Conservation (phyloP, 37 sponge, comb jelly and placozoan species). For the Agelas oroides region DNA sequence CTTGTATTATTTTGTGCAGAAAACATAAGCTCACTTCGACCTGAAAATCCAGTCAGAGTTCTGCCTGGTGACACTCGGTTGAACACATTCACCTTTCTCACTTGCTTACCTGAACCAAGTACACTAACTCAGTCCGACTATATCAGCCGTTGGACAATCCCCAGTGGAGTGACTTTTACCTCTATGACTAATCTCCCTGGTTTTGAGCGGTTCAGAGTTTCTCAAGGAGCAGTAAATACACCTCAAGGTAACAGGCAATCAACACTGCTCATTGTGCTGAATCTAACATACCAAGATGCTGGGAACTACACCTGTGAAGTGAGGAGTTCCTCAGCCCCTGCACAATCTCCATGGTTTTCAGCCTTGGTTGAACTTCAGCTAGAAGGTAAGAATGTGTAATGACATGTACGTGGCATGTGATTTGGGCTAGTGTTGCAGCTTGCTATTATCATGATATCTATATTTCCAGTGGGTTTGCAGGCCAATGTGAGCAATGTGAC, state of each 20-base stretch:
- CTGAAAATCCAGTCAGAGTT: not conserved
- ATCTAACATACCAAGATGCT: too few relatives aligned
- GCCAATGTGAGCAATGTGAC: not conserved
- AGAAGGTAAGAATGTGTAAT: not conserved
- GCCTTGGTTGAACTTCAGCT: slow-evolving; percentile 17
- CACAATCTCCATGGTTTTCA: not conserved
- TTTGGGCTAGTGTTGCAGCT: too few relatives aligned
- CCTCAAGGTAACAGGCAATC: not conserved
- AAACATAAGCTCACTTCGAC: not conserved
- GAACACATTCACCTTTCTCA: not conserved
- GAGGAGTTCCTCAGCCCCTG: not conserved
- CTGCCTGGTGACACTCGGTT: not conserved
- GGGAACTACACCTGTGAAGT: slow-evolving; percentile 28
- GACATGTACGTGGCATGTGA: not conserved
- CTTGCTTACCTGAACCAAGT: too few relatives aligned
- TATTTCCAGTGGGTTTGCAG: not conserved
- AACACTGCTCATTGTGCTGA: too few relatives aligned
- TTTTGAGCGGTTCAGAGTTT: not conserved
- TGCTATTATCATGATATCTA: not conserved
- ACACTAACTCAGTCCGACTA: not conserved
- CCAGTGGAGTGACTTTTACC: not conserved
- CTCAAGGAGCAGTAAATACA: not conserved
- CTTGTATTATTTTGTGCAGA: too few relatives aligned
- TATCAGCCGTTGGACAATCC: not conserved
- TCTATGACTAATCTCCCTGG: too few relatives aligned